Conservation (phyloP, 2,113 vertebrate species). For the Heloderma charlesbogerti region DNA sequence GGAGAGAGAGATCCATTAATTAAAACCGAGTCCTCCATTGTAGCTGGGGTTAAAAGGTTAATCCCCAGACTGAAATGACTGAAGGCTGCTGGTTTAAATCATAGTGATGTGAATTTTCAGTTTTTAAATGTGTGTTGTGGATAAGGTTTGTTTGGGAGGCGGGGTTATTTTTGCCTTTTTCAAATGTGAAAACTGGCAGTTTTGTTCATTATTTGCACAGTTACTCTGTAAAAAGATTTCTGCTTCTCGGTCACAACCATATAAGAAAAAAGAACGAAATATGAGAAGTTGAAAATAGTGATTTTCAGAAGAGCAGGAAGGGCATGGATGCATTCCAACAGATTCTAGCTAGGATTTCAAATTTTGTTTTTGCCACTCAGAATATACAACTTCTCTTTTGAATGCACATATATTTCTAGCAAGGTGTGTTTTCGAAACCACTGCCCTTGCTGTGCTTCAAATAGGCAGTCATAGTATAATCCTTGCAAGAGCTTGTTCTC, state of each 20-base stretch:
- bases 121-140: background rate
- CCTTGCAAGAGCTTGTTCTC: background rate
- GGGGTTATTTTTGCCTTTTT: background rate
- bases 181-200: background rate
- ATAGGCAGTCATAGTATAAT: background rate
- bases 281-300: slow-evolving; percentile 23
- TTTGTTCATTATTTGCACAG: background rate
- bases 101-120: background rate
- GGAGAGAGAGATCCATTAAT: background rate
- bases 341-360: slow-evolving; percentile 27
- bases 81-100: background rate
- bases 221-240: slow-evolving; percentile 2
- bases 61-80: background rate
- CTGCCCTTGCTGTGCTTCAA: background rate
- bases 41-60: background rate
- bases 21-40: background rate
- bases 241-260: background rate
- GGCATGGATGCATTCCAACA: slow-evolving; percentile 19
- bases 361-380: slow-evolving; percentile 9
- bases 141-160: background rate
- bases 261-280: background rate
- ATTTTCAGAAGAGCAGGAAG: background rate
- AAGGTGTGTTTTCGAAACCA: slow-evolving; percentile 4
- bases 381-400: slow-evolving; percentile 47
- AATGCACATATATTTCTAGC: slow-evolving; percentile 2